phyloP scores from a whole-genome alignment of 2,888 invertebrate genomes.

The Polylopha cassiicola region DNA sequence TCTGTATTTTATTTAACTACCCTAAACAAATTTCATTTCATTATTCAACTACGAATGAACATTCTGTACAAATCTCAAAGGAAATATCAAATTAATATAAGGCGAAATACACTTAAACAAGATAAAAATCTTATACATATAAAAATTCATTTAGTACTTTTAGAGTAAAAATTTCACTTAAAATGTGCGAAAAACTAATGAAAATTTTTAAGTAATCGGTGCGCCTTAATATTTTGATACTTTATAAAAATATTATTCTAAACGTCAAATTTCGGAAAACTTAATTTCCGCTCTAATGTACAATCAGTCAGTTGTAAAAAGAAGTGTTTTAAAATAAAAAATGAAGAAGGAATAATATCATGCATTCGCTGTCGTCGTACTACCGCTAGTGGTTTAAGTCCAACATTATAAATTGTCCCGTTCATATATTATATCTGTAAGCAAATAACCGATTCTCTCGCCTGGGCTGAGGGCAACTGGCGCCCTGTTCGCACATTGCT shows the following conservation, averaged over 20 bases:
- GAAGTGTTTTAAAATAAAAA: constrained; percentile 32
- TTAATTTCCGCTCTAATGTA: constrained; percentile 18
- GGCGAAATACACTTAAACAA: not conserved
- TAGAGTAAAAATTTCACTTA: constrained; percentile 1
- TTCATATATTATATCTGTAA: constrained; percentile 51
- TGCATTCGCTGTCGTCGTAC: constrained; percentile 35
- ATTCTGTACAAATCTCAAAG: constrained; percentile 10
- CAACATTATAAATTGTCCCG: constrained; percentile 54
- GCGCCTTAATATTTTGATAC: constrained; percentile 18
- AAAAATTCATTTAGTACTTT: not conserved
- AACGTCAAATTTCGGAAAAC: constrained; percentile 17
- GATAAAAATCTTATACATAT: constrained; percentile 5
- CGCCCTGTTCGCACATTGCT: constrained; percentile 51
- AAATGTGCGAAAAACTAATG: constrained; percentile 9
- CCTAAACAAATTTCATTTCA: constrained; percentile 22
- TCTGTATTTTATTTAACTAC: constrained; percentile 15
- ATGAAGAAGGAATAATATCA: constrained; percentile 32
- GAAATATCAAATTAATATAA: constrained; percentile 5
- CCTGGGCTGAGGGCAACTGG: constrained; percentile 42
- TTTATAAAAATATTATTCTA: constrained; percentile 27
- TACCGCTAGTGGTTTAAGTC: constrained; percentile 41
- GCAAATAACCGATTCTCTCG: constrained; percentile 51
- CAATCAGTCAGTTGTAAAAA: constrained; percentile 28
- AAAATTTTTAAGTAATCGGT: constrained; percentile 20
- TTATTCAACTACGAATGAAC: constrained; percentile 6